Base-by-base conservation (phyloP, 2,113 vertebrate species). In the Catharus bicknelli region DNA sequence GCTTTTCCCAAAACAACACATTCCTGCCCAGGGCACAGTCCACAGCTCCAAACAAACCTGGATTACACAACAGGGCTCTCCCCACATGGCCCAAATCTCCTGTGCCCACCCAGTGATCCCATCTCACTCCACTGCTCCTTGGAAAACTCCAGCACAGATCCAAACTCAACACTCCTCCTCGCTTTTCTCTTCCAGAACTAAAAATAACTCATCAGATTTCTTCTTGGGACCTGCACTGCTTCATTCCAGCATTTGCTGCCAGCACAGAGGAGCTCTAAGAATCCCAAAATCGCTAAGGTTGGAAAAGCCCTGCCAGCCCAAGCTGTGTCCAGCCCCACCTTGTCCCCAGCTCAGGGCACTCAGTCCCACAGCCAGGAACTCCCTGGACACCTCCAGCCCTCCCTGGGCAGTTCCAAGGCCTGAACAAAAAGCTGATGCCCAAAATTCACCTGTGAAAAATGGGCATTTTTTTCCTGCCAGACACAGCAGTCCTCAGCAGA, bases 201-300 rank as follows among this genome's bases (percentile, higher is more conserved):
- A 62, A 80, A 80, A 26, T 26, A 55, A 59, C 36, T 9, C 9
- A 16, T 26, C 1, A 10, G 5, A 26, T 76, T 21, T n/a, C 54
- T 34, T 61, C 61, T n/a, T 32, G 32, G 38, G 57, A 86, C 47
- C 34, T 11, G 26, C 25, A 74, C 19, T 4, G 1, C 34, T 75
- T 64, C 40, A 11, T 11, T 45, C 54, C 66, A 74, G 45, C 18
- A 6, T 32, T 17, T 76, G 64, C 45, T 53, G 29, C 50, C 27
- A 76, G 51, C 55, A 48, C 34, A 23, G 14, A 16, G 0, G 59
- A 84, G 13, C 50, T 73, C 26, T 4, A 10, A 53, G 38, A 59
- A 59, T 16, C 51, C 26, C 2, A 0, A 5, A 2, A 66, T 43
- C 16, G 3, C 68, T 14, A 59, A 2, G 45, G 43, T 0, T 66